A percentile compares a stretch with the other conserved stretches of the same genome.
Conservation (phyloP, 2,888 invertebrate species). For the Dicyrtomina minuta region DNA sequence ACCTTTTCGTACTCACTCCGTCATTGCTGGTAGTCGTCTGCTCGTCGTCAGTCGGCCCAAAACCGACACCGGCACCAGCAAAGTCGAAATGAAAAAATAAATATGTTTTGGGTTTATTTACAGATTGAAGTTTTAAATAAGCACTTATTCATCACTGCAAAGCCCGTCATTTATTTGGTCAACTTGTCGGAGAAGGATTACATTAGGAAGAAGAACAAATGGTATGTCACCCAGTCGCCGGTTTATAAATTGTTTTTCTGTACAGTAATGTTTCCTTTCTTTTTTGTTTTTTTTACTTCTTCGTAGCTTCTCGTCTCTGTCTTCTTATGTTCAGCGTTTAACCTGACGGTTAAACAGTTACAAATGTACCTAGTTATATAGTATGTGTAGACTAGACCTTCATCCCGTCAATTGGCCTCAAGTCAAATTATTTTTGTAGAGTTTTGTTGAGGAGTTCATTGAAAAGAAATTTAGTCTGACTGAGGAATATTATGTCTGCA, state of each 20-base stretch:
- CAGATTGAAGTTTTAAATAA: slow-evolving; percentile 96
- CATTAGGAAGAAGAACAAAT: slow-evolving; percentile 97
- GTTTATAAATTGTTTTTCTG: slow-evolving; percentile 10
- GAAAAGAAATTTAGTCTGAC: neutral
- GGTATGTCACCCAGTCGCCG: slow-evolving; percentile 64
- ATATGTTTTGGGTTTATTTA: slow-evolving; percentile 56
- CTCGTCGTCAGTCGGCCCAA: too few relatives aligned
- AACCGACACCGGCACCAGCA: neutral
- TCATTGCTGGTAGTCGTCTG: too few relatives aligned
- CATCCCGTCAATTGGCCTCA: neutral
- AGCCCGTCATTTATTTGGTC: slow-evolving; percentile 94
- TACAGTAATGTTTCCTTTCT: neutral
- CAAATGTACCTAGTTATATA: neutral
- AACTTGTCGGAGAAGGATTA: slow-evolving; percentile 98
- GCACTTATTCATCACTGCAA: slow-evolving; percentile 93
- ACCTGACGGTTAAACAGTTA: slow-evolving; percentile 1
- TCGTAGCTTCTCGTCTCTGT: neutral
- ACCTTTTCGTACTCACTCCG: too few relatives aligned
- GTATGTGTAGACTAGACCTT: neutral
- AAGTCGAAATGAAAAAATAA: neutral
- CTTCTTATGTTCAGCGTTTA: neutral
- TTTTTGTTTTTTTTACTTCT: slow-evolving; percentile 5
- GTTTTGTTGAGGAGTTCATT: slow-evolving; percentile 6
- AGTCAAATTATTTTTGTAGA: slow-evolving; percentile 23
- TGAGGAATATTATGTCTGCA: neutral